phyloP scores from a whole-genome alignment of 2,113 vertebrate genomes.

The Trachemys scripta region DNA sequence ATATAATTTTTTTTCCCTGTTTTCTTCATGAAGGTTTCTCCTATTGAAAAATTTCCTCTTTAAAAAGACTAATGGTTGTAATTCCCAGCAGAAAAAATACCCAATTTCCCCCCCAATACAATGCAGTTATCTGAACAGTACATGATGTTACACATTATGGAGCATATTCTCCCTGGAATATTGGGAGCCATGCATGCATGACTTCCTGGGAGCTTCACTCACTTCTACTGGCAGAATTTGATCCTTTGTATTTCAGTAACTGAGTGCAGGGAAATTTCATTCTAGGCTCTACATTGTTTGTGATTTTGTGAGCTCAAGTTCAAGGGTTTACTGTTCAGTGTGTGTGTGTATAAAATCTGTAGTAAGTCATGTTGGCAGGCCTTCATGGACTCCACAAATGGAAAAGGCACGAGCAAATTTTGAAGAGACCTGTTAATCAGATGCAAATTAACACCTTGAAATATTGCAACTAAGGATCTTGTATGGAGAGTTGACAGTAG shows the following conservation, averaged over 20 bases:
- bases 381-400: fast-evolving
- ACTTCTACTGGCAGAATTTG: background rate
- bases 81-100: background rate
- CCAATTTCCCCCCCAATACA: background rate
- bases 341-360: background rate
- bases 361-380: background rate
- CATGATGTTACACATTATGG: fast-evolving
- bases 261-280: background rate
- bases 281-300: background rate
- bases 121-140: background rate
- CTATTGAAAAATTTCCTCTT: background rate
- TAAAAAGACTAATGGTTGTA: background rate
- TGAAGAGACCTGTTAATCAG: fast-evolving
- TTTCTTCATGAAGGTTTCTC: background rate
- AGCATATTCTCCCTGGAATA: background rate
- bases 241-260: background rate
- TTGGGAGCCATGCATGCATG: too few relatives aligned
- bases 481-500: fast-evolving
- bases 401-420: background rate
- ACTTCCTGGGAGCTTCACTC: background rate
- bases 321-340: background rate
- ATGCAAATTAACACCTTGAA: background rate
- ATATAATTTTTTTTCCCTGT: background rate
- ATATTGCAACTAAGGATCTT: fast-evolving
- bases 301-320: background rate